Conservation (phyloP, 2,888 invertebrate species). For the Macrosiphum euphorbiae region DNA sequence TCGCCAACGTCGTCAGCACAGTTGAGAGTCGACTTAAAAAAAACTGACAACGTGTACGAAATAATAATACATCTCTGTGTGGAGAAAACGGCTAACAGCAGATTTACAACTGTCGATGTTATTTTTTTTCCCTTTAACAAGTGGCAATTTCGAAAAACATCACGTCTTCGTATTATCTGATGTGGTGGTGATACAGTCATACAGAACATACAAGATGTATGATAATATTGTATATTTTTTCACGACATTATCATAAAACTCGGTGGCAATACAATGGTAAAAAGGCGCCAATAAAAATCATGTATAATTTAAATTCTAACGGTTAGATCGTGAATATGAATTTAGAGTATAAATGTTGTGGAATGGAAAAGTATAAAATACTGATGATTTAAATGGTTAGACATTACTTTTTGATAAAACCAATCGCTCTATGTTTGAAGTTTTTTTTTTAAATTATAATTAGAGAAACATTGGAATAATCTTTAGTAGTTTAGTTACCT, state of each 20-base stretch:
- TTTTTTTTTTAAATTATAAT: neutral
- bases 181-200: too few relatives aligned
- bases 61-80: neutral
- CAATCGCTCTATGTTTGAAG: neutral
- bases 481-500: neutral
- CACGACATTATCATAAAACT: slow-evolving; percentile 6
- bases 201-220: neutral
- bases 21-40: slow-evolving; percentile 17
- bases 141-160: slow-evolving; percentile 33
- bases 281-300: neutral
- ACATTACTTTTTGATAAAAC: neutral
- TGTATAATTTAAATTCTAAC: slow-evolving; percentile 12
- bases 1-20: neutral
- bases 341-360: neutral
- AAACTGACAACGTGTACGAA: slow-evolving; percentile 2
- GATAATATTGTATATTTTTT: slow-evolving; percentile 15
- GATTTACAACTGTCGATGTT: neutral
- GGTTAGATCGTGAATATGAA: neutral
- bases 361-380: neutral
- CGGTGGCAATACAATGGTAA: neutral
- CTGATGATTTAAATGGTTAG: neutral
- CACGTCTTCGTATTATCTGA: slow-evolving; percentile 33
- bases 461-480: neutral
- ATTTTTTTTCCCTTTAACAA: neutral
- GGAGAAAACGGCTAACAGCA: neutral